These are phyloP conservation scores for Eleginops maclovinus DNA, from an alignment of 2,113 vertebrate species.

Conservation along the genomic window DNA sequence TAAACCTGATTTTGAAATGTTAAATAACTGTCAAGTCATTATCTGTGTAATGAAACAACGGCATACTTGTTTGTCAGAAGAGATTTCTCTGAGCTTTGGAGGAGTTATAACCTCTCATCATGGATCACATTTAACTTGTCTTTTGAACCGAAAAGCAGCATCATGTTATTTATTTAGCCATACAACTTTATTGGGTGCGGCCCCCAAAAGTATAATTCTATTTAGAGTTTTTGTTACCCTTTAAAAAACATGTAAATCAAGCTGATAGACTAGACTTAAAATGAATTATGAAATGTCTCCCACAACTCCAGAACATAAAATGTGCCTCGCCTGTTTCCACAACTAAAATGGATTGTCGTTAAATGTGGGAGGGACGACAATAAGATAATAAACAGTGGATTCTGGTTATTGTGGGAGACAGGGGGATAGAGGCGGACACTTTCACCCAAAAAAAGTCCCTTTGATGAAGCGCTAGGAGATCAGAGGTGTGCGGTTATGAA, in stretches of 20 bases:
- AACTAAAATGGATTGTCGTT: slow-evolving; percentile 1
- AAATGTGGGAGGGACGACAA: slow-evolving; percentile 9
- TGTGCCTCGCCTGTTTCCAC: not conserved
- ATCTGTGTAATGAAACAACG: too few relatives aligned
- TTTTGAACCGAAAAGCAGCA: too few relatives aligned
- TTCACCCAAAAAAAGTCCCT: not conserved
- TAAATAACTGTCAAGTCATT: too few relatives aligned
- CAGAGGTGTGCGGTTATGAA: slow-evolving; percentile 39
- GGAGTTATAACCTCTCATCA: too few relatives aligned
- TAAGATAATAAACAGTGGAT: slow-evolving; percentile 28
- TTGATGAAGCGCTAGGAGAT: slow-evolving; percentile 22
- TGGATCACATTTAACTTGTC: too few relatives aligned
- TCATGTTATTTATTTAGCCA: not conserved
- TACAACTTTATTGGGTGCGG: not conserved
- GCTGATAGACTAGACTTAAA: too few relatives aligned
- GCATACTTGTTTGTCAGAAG: too few relatives aligned
- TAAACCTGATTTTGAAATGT: too few relatives aligned
- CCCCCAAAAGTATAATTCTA: too few relatives aligned
- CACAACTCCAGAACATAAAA: slow-evolving; percentile 6
- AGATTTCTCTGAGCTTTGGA: too few relatives aligned
- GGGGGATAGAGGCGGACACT: not conserved
- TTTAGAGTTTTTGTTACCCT: too few relatives aligned
- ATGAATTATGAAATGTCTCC: not conserved
- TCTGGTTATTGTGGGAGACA: slow-evolving; percentile 27
- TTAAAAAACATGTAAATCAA: too few relatives aligned